Evolutionary conservation across 2,113 vertebrate species (phyloP), one percentile per base, ranked within the genome.

Genomic region (Mesembrinibis cayennensis): DNA sequence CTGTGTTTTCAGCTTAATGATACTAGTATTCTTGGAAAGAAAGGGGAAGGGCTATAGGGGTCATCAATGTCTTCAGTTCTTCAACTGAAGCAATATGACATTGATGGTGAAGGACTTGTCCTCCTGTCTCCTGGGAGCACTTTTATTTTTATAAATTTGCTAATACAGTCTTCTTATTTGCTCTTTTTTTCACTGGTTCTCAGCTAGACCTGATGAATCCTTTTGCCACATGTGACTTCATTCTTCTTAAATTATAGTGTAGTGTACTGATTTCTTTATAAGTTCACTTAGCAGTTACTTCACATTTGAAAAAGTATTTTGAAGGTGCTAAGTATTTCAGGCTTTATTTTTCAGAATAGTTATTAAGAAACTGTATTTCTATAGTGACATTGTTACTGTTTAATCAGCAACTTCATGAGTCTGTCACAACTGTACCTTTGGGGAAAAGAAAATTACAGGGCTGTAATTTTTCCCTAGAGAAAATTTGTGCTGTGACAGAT

Each of bases 381-480:
- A 25, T 63, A 71, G 38, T 74, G 62, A 83, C 62, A 77, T 83
- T 83, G 4, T 83, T 83, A 66, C 53, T 93, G 69, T 95, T 96
- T 94, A 96, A 65, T 96, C 89, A 96, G 93, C 91, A 96, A 17
- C 26, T 87, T 91, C 73, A 84, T 20, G 47, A 95, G 36, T 36
- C n/a, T 96, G 81, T 96, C 93, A 95, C 76, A 94, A 81, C 78
- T 79, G 20, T 66, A 66, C 23, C 27, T 89, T 80, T 80, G 11
- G 36, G 32, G 56, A 84, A 89, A 58, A 78, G 80, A 96, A 95
- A 96, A 94, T 96, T 93, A 89, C 38, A 82, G 56, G 77, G 65
- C 34, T 94, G 76, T 67, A 78, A 38, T 83, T 92, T 85, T 87
- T 93, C 45, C 38, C 38, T 63, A 73, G 65, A 74, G 65, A 82